Base-by-base conservation (phyloP, 2,113 vertebrate genomes). In the Catharus minimus region DNA sequence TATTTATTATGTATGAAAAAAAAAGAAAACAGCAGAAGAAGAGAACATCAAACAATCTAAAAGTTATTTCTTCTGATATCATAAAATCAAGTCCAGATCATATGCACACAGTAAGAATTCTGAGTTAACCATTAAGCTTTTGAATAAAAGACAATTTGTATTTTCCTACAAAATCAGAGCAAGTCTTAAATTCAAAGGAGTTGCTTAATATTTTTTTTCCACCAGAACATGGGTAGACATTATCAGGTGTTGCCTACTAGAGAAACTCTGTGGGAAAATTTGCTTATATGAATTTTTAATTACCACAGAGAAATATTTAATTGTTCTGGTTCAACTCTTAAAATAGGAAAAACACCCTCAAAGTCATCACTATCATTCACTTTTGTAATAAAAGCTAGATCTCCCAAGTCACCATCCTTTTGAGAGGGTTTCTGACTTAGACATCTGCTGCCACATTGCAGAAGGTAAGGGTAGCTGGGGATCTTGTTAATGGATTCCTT, bases 301-400 rank as follows among this genome's bases (percentile, higher is more conserved):
- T 81, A 52, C 28, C 50, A 41, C 13, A 32, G 26, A 89, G 30
- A 94, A 64, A 79, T 64, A 81, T 44, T 62, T 58, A 56, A 49
- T 65, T 1, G 18, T 57, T 72, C 33, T 75, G 7, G 9, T 79
- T 74, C n/a, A 78, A 44, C 7, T 36, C 68, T 53, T 75, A 73
- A 61, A 88, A 72, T 7, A 30, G 9, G 10, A 79, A 43, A 82
- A 86, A 16, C 27, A 76, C 8, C 10, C 28, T 80, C 7, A 61
- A 41, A 69, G 13, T n/a, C 33, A 69, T 61, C 62, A 47, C 1
- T 3, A 19, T 62, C 0, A 0, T 30, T 69, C 32, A 46, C 7
- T 61, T 85, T 9, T 12, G 1, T 56, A 83, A 46, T 55, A 69
- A 62, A 47, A 38, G 8, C 3, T 56, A 47, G 2, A 67, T 82